Percentiles rank a stretch among this genome's conserved stretches.
Evolutionary conservation across 2,888 invertebrate genomes (phyloP).

Genomic region (Adelognathus sp.): DNA sequence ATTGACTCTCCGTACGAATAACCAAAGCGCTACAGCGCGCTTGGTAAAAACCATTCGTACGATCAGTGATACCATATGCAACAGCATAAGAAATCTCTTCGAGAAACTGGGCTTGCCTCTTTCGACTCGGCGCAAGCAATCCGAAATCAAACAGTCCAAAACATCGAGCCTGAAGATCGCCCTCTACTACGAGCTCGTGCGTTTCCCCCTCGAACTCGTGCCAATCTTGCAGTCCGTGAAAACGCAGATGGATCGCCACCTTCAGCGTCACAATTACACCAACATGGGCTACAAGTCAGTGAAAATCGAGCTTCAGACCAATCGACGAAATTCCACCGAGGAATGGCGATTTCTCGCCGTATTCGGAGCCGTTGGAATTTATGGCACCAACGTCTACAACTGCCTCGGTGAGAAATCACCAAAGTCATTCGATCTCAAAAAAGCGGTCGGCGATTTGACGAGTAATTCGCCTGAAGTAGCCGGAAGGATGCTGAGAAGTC

Average conservation of each 20-base stretch:
- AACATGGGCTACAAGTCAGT: conserved; percentile 39
- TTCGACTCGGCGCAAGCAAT: neutral
- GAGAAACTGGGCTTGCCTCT: conserved; percentile 1
- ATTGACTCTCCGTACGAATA: conserved; percentile 25
- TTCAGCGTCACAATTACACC: conserved; percentile 26
- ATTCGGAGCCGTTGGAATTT: neutral
- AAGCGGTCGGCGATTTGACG: conserved; percentile 47
- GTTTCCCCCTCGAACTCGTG: conserved; percentile 35
- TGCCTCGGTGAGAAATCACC: conserved; percentile 29
- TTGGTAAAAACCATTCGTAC: neutral
- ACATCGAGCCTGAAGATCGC: neutral
- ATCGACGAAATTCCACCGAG: neutral
- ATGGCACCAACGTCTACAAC: neutral
- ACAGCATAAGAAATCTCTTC: conserved; percentile 5
- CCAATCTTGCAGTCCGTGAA: conserved; percentile 6
- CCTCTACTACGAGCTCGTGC: conserved; percentile 44
- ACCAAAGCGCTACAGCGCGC: neutral
- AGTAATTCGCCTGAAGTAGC: conserved; percentile 40
- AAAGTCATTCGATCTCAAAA: conserved; percentile 38
- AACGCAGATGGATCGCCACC: neutral
- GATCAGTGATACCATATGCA: conserved; percentile 35
- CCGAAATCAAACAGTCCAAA: neutral
- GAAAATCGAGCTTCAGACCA: neutral
- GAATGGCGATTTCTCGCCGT: conserved; percentile 9
- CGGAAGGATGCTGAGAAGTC: conserved; percentile 26